Conservation (phyloP, 2,113 vertebrate genomes). For the Epinephelus lanceolatus region DNA sequence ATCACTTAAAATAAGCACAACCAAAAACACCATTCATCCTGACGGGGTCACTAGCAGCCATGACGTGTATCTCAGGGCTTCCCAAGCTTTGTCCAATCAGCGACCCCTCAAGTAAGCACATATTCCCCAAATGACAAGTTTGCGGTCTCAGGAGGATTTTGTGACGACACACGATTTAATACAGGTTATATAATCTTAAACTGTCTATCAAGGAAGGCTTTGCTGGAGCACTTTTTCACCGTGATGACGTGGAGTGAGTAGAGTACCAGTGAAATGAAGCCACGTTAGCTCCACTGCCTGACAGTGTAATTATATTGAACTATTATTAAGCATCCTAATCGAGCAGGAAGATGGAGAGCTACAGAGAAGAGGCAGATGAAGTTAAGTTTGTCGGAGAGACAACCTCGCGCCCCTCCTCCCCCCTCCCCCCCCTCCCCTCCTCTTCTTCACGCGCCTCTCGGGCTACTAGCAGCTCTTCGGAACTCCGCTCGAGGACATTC, state of each 20-base stretch:
- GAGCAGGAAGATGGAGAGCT: constrained; percentile 39
- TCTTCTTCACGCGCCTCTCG: constrained; percentile 71
- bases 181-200: neutral
- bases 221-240: neutral
- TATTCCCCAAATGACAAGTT: neutral
- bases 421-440: constrained; percentile 36
- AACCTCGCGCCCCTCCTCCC: constrained; percentile 17
- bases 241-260: neutral
- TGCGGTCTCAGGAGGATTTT: neutral
- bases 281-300: constrained; percentile 3
- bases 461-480: constrained; percentile 80
- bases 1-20: neutral
- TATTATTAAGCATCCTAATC: constrained; percentile 33
- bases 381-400: constrained; percentile 64
- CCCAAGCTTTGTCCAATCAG: constrained; percentile 23
- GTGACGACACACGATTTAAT: neutral
- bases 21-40: constrained; percentile 23
- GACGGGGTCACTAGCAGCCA: constrained; percentile 25
- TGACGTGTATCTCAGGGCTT: neutral
- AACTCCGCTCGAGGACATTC: constrained; percentile 87
- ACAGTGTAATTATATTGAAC: constrained; percentile 17
- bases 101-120: neutral
- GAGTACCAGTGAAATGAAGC: neutral
- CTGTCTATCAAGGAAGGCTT: neutral
- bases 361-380: constrained; percentile 46